A percentile compares a stretch with the other conserved stretches of the same genome.
phyloP scores from a whole-genome alignment of 2,113 vertebrate genomes.

The Pachypanchax playfairii region DNA sequence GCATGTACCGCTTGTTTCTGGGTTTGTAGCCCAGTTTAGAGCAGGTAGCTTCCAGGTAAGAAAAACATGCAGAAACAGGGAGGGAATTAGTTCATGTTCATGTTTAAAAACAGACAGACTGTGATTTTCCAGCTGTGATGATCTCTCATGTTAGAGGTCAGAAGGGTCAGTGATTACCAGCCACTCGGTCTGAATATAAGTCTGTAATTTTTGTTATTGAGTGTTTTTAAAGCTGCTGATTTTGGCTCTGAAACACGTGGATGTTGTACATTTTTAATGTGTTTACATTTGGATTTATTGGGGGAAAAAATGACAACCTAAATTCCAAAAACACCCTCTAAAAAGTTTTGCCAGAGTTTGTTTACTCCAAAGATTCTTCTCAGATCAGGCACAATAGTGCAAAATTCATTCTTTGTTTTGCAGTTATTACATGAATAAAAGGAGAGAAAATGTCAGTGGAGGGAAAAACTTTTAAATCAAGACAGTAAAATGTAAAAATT shows the following conservation, averaged over 20 bases:
- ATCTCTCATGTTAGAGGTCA: slow-evolving; percentile 17
- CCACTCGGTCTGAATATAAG: background rate
- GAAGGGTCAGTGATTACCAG: slow-evolving; percentile 14
- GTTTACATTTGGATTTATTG: background rate
- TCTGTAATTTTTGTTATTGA: background rate
- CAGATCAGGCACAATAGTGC: too few relatives aligned
- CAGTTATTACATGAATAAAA: too few relatives aligned
- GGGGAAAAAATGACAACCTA: slow-evolving; percentile 3
- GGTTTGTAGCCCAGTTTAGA: slow-evolving; percentile 60
- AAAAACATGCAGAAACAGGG: slow-evolving; percentile 7
- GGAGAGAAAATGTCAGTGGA: too few relatives aligned
- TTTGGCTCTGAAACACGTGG: background rate
- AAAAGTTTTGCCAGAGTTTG: too few relatives aligned
- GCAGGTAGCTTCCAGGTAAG: slow-evolving; percentile 26
- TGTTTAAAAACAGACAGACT: slow-evolving; percentile 16
- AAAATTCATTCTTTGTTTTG: too few relatives aligned
- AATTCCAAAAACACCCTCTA: background rate
- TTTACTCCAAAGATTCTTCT: too few relatives aligned
- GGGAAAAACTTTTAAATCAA: too few relatives aligned
- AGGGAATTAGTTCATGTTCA: slow-evolving; percentile 27
- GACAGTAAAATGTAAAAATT: too few relatives aligned
- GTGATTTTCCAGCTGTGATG: slow-evolving; percentile 4
- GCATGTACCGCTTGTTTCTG: slow-evolving; percentile 58
- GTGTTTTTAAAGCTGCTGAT: background rate
- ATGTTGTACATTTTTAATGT: background rate